A percentile compares a stretch with the other conserved stretches of the same genome.
phyloP scores from a whole-genome alignment of 1,140 invertebrate species.

The Drosophila ercepeae region DNA sequence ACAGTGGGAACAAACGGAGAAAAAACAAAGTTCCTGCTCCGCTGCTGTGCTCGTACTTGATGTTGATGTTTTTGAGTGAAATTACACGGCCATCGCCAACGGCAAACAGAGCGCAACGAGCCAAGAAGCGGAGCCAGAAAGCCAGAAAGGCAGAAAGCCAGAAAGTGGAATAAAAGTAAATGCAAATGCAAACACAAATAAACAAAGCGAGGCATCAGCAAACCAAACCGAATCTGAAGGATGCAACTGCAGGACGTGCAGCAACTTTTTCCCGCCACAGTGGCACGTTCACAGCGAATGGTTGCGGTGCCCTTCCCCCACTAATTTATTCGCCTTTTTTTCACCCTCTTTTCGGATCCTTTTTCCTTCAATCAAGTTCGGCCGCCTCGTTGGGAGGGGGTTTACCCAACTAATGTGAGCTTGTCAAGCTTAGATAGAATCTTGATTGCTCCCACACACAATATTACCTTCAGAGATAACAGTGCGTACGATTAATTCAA shows the following conservation, averaged over 20 bases:
- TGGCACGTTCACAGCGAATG: slow-evolving; percentile 45
- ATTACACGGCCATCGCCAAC: slow-evolving; percentile 66
- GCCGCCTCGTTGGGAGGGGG: background rate
- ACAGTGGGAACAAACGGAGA: slow-evolving; percentile 13
- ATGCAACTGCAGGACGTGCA: slow-evolving; percentile 52
- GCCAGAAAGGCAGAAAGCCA: slow-evolving; percentile 39
- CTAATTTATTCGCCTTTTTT: slow-evolving; percentile 29
- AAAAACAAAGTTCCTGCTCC: slow-evolving; percentile 25
- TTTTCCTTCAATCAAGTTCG: slow-evolving; percentile 30
- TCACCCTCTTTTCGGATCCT: background rate
- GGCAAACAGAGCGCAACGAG: slow-evolving; percentile 61
- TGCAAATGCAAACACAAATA: slow-evolving; percentile 59
- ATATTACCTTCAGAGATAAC: slow-evolving; percentile 31
- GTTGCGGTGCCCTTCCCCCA: slow-evolving; percentile 32
- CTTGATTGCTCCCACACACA: slow-evolving; percentile 10
- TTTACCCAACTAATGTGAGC: slow-evolving; percentile 46
- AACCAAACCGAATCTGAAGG: slow-evolving; percentile 24
- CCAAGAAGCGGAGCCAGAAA: slow-evolving; percentile 15
- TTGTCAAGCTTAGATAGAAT: slow-evolving; percentile 54
- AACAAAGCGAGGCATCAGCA: slow-evolving; percentile 42
- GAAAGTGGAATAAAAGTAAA: slow-evolving; percentile 69
- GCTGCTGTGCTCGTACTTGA: slow-evolving; percentile 16
- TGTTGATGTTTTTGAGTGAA: slow-evolving; percentile 69
- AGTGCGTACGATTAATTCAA: slow-evolving; percentile 69
- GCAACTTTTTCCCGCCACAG: slow-evolving; percentile 25